phyloP scores from a whole-genome alignment of 1,140 invertebrate species.

The Drosophila lowei region DNA sequence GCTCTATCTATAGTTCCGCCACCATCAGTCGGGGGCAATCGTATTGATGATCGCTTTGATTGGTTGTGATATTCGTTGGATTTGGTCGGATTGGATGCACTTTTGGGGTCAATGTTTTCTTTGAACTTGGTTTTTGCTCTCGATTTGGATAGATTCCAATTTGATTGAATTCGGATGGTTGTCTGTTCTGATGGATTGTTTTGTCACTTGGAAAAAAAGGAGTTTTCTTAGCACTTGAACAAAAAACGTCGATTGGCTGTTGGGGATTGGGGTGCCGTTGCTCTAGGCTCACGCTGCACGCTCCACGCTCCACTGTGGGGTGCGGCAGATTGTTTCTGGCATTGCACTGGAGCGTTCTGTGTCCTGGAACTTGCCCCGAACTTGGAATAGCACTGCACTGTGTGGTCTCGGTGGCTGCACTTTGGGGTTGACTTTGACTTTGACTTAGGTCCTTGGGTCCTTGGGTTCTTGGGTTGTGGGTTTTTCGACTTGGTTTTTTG shows the following conservation, averaged over 20 bases:
- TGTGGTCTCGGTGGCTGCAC: no score
- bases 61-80: conserved; percentile 4
- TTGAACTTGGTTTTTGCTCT: conserved; percentile 10
- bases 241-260: conserved; percentile 35
- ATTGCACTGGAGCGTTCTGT: conserved; percentile 26
- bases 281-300: conserved; percentile 18
- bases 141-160: background rate
- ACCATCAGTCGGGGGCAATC: no score
- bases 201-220: conserved; percentile 23
- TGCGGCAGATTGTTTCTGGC: conserved; percentile 15
- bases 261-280: background rate
- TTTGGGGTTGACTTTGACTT: no score
- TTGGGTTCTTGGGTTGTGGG: background rate
- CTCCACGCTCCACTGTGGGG: conserved; percentile 20
- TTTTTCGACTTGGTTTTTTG: background rate
- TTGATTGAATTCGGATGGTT: conserved; percentile 7
- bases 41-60: no score
- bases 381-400: background rate
- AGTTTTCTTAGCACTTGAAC: conserved; percentile 58
- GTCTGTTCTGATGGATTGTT: conserved; percentile 4
- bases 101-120: conserved; percentile 1
- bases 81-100: background rate
- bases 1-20: background rate
- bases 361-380: background rate
- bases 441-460: background rate